phyloP scores from a whole-genome alignment of 1,140 invertebrate genomes.

The Elysia chlorotica region DNA sequence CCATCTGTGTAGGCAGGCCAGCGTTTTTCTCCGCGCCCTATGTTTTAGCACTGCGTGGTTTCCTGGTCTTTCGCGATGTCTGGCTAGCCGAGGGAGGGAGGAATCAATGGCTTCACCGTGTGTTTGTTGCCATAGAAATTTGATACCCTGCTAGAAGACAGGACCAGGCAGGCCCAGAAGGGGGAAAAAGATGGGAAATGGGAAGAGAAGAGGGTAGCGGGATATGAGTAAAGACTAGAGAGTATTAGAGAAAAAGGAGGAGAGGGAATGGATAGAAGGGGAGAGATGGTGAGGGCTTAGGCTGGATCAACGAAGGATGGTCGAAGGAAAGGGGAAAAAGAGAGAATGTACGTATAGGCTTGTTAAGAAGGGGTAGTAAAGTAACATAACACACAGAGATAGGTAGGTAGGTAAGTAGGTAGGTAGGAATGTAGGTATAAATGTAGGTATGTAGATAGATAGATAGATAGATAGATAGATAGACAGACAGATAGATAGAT shows the following conservation, averaged over 20 bases:
- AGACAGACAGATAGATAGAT: neutral
- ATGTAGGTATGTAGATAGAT: no score
- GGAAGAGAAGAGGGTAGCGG: neutral
- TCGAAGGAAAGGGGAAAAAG: no score
- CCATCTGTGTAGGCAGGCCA: neutral
- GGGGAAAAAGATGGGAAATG: neutral
- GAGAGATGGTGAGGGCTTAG: neutral
- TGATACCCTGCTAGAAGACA: neutral
- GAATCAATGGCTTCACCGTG: constrained; percentile 15
- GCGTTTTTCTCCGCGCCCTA: neutral
- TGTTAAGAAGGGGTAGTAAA: no score
- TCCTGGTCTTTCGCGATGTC: neutral
- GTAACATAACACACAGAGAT: no score
- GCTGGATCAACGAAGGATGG: no score
- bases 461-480: no score
- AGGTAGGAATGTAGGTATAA: no score
- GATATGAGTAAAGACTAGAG: neutral
- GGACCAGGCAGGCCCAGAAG: neutral
- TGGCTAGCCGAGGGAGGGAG: neutral
- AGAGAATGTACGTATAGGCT: no score
- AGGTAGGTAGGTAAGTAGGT: no score
- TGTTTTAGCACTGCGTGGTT: neutral
- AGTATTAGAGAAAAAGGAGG: neutral
- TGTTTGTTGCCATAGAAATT: constrained; percentile 17
- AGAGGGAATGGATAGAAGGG: no score